Evolutionary conservation across 2,888 invertebrate genomes (phyloP).

Genomic region (Pollenia amentaria): DNA sequence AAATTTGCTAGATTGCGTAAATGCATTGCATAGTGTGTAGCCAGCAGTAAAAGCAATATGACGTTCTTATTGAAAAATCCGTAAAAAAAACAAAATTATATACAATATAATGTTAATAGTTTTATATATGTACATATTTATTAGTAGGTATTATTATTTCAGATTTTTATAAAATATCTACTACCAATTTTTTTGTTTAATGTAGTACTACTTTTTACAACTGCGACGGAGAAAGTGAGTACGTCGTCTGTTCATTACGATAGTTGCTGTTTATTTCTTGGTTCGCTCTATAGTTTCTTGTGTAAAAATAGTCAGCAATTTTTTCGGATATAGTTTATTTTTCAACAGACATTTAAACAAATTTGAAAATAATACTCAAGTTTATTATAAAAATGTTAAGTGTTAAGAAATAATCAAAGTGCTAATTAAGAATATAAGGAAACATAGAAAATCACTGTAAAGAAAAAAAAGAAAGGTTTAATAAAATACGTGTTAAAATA

Average conservation of each 20-base stretch:
- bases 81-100: too few species aligned
- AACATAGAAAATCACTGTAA: conserved; percentile 16
- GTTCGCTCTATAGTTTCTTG: conserved; percentile 15
- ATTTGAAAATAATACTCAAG: background rate
- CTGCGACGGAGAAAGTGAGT: conserved; percentile 64
- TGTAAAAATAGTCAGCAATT: conserved; percentile 41
- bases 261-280: conserved; percentile 61
- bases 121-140: too few species aligned
- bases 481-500: conserved; percentile 61
- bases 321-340: conserved; percentile 3
- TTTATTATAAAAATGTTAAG: conserved; percentile 12
- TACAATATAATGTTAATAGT: too few species aligned
- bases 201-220: conserved; percentile 19
- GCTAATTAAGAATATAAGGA: conserved; percentile 3
- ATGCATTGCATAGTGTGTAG: too few species aligned
- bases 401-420: background rate
- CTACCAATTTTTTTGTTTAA: background rate
- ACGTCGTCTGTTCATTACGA: conserved; percentile 60
- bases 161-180: background rate
- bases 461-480: conserved; percentile 11
- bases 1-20: too few species aligned
- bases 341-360: background rate
- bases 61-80: too few species aligned
- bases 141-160: too few species aligned
- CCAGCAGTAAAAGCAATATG: too few species aligned